Conservation (phyloP, 2,113 vertebrate species). For the Tupaia tana region DNA sequence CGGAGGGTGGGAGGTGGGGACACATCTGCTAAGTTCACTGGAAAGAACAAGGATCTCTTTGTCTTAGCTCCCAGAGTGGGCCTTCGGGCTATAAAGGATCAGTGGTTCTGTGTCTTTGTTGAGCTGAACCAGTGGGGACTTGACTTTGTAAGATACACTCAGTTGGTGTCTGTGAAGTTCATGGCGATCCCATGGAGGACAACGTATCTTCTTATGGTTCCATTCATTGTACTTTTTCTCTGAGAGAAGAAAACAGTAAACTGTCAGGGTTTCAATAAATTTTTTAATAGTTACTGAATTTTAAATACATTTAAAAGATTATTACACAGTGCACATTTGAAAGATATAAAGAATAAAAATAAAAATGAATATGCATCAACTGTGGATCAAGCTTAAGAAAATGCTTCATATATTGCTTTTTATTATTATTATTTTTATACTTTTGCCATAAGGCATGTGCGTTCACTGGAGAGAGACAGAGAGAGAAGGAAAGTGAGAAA, state of each 20-base stretch:
- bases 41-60: not conserved
- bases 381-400: not conserved
- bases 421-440: not conserved
- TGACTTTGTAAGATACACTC: not conserved
- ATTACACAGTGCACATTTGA: not conserved
- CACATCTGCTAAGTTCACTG: not conserved
- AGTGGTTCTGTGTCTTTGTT: not conserved
- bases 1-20: not conserved
- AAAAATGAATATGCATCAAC: not conserved
- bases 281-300: not conserved
- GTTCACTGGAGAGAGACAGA: too few relatives aligned
- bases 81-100: not conserved
- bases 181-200: not conserved
- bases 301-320: not conserved
- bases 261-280: not conserved
- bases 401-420: not conserved
- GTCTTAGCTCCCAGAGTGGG: not conserved
- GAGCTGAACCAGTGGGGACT: not conserved
- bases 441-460: too few relatives aligned
- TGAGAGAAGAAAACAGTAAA: not conserved
- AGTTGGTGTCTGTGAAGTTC: not conserved
- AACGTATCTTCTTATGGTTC: not conserved
- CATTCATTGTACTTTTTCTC: not conserved
- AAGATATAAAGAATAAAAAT: not conserved
- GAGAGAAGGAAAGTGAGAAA: too few relatives aligned